Conservation (phyloP, 2,113 vertebrate species). For the Scalopus aquaticus region DNA sequence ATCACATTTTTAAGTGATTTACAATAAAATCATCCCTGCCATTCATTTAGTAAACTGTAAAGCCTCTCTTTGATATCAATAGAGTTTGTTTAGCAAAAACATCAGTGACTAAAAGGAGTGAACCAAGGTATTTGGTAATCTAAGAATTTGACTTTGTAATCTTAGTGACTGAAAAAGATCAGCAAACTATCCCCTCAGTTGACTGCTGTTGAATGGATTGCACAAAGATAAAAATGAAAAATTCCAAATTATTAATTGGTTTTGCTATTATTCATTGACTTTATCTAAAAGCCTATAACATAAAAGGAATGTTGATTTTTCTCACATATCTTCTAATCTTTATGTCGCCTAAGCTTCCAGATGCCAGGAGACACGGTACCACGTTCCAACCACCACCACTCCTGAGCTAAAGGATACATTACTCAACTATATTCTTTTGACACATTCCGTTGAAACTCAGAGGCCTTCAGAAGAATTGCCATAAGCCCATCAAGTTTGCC, state of each 20-base stretch:
- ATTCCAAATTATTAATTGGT: neutral
- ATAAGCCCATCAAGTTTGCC: neutral
- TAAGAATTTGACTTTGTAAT: constrained; percentile 17
- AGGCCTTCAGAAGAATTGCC: neutral
- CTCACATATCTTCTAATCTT: neutral
- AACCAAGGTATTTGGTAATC: neutral
- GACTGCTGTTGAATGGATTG: neutral
- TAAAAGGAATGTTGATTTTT: neutral
- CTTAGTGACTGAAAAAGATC: neutral
- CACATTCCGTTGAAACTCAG: neutral
- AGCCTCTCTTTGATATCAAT: neutral
- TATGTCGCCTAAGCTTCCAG: neutral
- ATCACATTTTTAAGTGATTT: neutral
- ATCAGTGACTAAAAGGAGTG: neutral
- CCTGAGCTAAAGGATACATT: neutral
- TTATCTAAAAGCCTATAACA: neutral
- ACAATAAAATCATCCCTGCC: neutral
- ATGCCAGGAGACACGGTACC: neutral
- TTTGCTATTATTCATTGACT: neutral
- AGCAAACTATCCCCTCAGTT: neutral
- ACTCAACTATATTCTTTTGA: neutral
- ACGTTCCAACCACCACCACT: neutral
- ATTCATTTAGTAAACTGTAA: constrained; percentile 15
- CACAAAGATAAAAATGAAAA: neutral
- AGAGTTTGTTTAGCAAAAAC: constrained; percentile 8